Base-by-base conservation (phyloP, 2,797 vertebrate genomes). In the Oryzias sinensis region DNA sequence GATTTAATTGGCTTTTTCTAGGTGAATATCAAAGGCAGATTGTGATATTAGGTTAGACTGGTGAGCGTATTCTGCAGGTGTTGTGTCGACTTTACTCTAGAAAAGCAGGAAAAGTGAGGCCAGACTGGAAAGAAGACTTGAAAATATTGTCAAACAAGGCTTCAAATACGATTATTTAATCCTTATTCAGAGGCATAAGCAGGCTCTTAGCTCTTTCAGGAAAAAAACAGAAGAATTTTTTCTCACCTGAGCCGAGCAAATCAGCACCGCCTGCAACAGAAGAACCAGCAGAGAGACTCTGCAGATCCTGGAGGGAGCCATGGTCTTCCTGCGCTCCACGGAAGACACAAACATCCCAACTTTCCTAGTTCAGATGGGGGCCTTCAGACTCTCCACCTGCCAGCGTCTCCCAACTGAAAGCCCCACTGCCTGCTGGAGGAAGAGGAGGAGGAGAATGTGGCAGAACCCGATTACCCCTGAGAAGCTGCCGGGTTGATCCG, bases 201-300 rank as follows among this genome's bases (percentile, higher is more conserved):
- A 8, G 14, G 4, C 42, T 44, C 5, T 24, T 14, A 37, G 14
- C 33, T 16, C 14, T 14, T 9, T 42, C 6, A 20, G 5, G 20
- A 43, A 42, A 20, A 18, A 53, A 15, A 51, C n/a, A 0, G 17
- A 59, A 5, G 6, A 16, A 1, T 15, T 1, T 6, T 78, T 27
- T 92, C 93, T 94, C 91, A 98, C 96, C 93, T 98, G 96, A 82
- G 95, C 94, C 0, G 88, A 87, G 68, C 93, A 93, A 65, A 95
- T 82, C 65, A 93, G 89, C 56, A 94, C 61, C 4, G 85, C 80
- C 42, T 95, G 93, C 52, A 98, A 82, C 24, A 95, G 83, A 79
- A 96, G 67, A 53, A 87, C 84, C 72, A 89, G 68, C 44, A 91
- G 60, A 15, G 86, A 68, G 56, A 71, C 53, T 43, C 52, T 70